Conservation (phyloP, 2,113 vertebrate genomes). For the Strix aluco region DNA sequence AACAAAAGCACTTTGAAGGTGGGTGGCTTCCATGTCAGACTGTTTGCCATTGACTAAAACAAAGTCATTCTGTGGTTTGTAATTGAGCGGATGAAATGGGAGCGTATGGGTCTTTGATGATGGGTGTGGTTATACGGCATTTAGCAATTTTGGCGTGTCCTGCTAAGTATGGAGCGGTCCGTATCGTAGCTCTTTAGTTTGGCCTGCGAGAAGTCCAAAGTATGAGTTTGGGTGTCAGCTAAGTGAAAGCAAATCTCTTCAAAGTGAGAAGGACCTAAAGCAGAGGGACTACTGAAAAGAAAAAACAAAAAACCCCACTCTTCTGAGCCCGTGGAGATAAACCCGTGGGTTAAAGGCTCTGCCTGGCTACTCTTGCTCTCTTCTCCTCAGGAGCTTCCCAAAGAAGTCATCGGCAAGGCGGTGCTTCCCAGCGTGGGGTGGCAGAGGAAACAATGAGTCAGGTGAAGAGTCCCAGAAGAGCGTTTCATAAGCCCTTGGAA, state of each 20-base stretch:
- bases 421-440: slow-evolving; percentile 54
- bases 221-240: not conserved
- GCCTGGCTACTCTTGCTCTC: not conserved
- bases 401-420: slow-evolving; percentile 17
- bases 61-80: slow-evolving; percentile 74
- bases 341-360: not conserved
- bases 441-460: slow-evolving; percentile 67
- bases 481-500: slow-evolving; percentile 61
- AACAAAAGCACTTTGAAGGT: slow-evolving; percentile 65
- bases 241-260: not conserved
- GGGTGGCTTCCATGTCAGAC: slow-evolving; percentile 64
- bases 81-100: slow-evolving; percentile 71
- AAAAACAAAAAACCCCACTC: not conserved
- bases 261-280: not conserved
- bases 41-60: slow-evolving; percentile 67
- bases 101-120: slow-evolving; percentile 68
- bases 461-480: slow-evolving; percentile 65
- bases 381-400: slow-evolving; percentile 51
- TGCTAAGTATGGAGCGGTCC: slow-evolving; percentile 54
- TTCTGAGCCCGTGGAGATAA: not conserved
- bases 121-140: slow-evolving; percentile 72
- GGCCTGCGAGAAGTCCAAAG: not conserved
- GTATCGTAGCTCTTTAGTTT: not conserved
- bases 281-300: not conserved
- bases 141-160: slow-evolving; percentile 67